A percentile compares a stretch with the other conserved stretches of the same genome.
These are phyloP conservation scores for Rhamphomyia laevipes DNA, from an alignment of 2,888 invertebrate species.

Conservation along the genomic window DNA sequence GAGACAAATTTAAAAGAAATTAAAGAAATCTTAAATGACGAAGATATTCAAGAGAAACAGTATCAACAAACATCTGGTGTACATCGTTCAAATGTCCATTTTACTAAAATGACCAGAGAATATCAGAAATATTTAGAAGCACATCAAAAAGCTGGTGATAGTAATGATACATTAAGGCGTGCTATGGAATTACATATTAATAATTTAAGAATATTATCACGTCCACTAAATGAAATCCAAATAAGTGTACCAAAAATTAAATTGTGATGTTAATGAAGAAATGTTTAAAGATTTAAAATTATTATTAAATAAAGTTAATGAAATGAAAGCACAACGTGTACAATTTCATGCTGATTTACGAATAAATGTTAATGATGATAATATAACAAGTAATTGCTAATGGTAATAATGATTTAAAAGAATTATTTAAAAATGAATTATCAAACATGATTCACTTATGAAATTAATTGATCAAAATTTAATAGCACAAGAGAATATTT, in stretches of 20 bases:
- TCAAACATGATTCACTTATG: constrained; percentile 71
- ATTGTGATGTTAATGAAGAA: constrained; percentile 33
- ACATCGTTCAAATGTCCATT: constrained; percentile 71
- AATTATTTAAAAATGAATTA: constrained; percentile 69
- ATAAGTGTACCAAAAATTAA: constrained; percentile 44
- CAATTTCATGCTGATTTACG: constrained; percentile 66
- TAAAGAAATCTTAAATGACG: constrained; percentile 52
- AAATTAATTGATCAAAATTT: constrained; percentile 79
- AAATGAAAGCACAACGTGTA: constrained; percentile 83
- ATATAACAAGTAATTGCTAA: constrained; percentile 82
- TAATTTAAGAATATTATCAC: constrained; percentile 69
- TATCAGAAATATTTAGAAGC: constrained; percentile 78
- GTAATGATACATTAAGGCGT: constrained; percentile 82
- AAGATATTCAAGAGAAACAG: constrained; percentile 60
- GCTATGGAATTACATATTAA: constrained; percentile 85
- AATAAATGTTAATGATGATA: constrained; percentile 72
- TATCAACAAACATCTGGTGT: constrained; percentile 74
- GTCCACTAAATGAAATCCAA: constrained; percentile 53
- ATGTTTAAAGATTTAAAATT: constrained; percentile 55
- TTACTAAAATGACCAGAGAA: constrained; percentile 75
- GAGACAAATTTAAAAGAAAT: constrained; percentile 75
- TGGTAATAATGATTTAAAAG: constrained; percentile 48
- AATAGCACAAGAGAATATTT: constrained; percentile 83
- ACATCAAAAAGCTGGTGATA: constrained; percentile 75
- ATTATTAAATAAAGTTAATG: constrained; percentile 78